Base-by-base conservation (phyloP, 1,140 invertebrate genomes). In the Aphelinus certus region DNA sequence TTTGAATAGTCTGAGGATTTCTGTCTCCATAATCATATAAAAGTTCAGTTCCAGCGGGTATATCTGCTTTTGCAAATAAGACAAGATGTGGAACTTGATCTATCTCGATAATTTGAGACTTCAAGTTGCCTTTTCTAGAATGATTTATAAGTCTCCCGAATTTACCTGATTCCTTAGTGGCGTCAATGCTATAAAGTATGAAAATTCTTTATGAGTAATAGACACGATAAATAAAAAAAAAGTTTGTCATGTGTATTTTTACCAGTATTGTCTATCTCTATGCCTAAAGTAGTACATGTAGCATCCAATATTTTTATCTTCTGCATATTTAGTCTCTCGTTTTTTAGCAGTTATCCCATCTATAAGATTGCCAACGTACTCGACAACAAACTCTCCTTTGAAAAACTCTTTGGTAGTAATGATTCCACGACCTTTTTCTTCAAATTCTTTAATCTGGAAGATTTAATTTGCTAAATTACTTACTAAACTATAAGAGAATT, bases 211-310 rank as follows among this genome's bases (percentile, higher is more conserved):
- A 26, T 62, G 51, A 47, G 4, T 45, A 62, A 51, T 53, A 43
- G 2, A 51, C 51, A 53, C 9, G 51, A 10, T 49, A 46, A 7
- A 55, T 69, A 5, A 42, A 1, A 61, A 62, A 42, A 48, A 62
- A 68, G 47, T 58, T 57, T 26, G 51, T 46, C 53, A 72, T 48
- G 26, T 67, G 69, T 68, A 58, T 71, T 87, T 91, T 92, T 88
- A 97, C 96, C 97, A 99, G 90, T 97, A 98, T 85, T 95, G 94
- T 84, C 94, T 93, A 84, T 94, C 94, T 79, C 93, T 93, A 84
- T 96, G 92, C 81, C 93, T 93, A 86, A 99, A 99, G 88, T 99
- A 99, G 89, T 99, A 99, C 98, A 99, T 99, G 82, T 99, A 99
- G 85, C 98, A 99, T 51, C 98, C 98, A 43, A 95, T 93, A 76